phyloP scores from a whole-genome alignment of 1,140 invertebrate species.

The Yoshiicerus persimilis region DNA sequence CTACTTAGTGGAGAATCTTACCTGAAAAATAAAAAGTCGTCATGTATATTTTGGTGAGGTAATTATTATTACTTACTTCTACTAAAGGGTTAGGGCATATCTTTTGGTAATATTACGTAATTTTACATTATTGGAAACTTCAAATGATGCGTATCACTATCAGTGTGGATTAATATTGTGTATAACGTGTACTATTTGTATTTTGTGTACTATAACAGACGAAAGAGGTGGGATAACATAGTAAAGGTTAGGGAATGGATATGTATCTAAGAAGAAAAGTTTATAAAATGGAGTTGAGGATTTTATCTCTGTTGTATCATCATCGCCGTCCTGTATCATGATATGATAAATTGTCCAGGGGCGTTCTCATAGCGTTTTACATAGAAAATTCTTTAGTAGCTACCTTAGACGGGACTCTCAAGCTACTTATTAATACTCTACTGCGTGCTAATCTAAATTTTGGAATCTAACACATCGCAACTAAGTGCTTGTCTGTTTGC shows the following conservation, averaged over 20 bases:
- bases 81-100: too few species aligned
- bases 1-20: too few species aligned
- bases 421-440: neutral
- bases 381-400: neutral
- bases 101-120: too few species aligned
- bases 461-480: neutral
- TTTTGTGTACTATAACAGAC: neutral
- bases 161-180: too few species aligned
- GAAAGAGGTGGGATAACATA: neutral
- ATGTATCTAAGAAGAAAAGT: neutral
- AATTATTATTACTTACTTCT: too few species aligned
- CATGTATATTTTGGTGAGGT: too few species aligned
- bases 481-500: neutral
- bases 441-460: constrained; percentile 12
- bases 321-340: neutral
- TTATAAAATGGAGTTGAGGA: neutral
- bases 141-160: too few species aligned
- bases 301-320: neutral
- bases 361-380: neutral
- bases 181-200: neutral
- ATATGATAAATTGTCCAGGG: constrained; percentile 21
- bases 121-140: too few species aligned
- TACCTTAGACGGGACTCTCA: neutral
- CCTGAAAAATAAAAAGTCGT: too few species aligned
- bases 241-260: neutral